These are phyloP conservation scores for Luidia sarsii DNA, from an alignment of 53 echinoderm and acorn worm genomes.

Conservation along the genomic window DNA sequence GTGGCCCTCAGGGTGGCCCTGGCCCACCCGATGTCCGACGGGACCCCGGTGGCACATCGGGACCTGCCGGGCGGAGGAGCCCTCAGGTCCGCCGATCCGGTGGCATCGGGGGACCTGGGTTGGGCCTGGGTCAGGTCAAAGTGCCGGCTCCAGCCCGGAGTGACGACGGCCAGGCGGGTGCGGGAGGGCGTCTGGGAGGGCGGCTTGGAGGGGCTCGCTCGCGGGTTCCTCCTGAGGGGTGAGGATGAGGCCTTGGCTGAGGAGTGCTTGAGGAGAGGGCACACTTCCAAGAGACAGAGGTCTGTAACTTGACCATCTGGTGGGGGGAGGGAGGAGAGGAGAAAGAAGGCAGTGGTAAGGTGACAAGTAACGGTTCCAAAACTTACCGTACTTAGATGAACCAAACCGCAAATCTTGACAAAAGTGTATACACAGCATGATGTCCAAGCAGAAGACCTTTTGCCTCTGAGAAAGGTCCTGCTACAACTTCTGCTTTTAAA, in stretches of 20 bases:
- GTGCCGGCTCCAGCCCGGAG: not conserved
- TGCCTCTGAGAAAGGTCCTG: too few relatives aligned
- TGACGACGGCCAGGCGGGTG: slow-evolving; percentile 3
- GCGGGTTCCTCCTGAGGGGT: not conserved
- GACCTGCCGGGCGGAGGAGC: not conserved
- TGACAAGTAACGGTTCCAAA: too few relatives aligned
- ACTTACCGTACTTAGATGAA: too few relatives aligned
- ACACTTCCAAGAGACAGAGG: slow-evolving; percentile 20
- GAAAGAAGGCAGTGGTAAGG: too few relatives aligned
- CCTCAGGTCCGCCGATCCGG: not conserved
- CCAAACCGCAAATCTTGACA: too few relatives aligned
- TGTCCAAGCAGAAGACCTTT: too few relatives aligned
- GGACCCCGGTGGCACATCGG: not conserved
- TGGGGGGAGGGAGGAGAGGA: not conserved
- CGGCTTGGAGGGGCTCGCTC: slow-evolving; percentile 10
- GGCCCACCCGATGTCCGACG: not conserved
- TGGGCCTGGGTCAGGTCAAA: not conserved
- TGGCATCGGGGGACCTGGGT: not conserved
- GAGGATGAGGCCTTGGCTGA: not conserved
- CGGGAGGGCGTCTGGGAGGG: not conserved
- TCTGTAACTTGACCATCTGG: slow-evolving; percentile 45
- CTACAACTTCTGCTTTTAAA: too few relatives aligned
- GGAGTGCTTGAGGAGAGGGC: not conserved
- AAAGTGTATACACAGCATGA: too few relatives aligned
- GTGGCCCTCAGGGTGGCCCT: not conserved